These are phyloP conservation scores for Barnardius zonarius DNA, from an alignment of 2,113 vertebrate species.

Conservation along the genomic window DNA sequence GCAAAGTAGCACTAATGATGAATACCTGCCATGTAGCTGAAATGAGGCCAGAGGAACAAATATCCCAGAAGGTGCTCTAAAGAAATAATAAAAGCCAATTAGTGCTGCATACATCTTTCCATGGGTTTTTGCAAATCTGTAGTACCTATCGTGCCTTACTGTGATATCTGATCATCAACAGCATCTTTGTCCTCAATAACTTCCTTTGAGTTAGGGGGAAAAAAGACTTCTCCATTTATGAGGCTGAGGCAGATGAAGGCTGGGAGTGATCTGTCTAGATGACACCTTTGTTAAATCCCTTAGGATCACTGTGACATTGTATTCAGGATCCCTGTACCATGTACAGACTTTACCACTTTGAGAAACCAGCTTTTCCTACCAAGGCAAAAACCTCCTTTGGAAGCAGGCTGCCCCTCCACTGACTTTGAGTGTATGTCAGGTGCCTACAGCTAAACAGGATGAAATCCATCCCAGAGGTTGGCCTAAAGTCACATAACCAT, in stretches of 20 bases:
- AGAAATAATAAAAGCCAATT: slow-evolving; percentile 19
- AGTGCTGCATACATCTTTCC: background rate
- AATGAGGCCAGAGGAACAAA: background rate
- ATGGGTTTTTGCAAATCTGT: background rate
- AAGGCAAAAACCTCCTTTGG: background rate
- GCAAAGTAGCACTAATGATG: background rate
- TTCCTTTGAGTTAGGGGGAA: background rate
- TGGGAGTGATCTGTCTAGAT: background rate
- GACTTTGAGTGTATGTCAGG: no score
- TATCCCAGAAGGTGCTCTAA: background rate
- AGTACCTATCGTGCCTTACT: background rate
- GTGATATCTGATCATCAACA: background rate
- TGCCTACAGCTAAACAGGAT: background rate
- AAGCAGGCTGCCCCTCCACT: background rate
- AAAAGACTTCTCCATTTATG: background rate
- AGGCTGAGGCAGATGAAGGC: background rate
- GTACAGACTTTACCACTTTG: background rate
- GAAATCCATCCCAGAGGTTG: background rate
- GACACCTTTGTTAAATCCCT: background rate
- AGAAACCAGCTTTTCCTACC: background rate
- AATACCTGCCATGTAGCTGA: background rate
- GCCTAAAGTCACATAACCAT: background rate
- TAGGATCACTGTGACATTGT: background rate
- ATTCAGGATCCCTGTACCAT: background rate
- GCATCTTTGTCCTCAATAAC: background rate